phyloP scores from a whole-genome alignment of 2,888 invertebrate species.

The Bursaphelenchus okinawaensis region DNA sequence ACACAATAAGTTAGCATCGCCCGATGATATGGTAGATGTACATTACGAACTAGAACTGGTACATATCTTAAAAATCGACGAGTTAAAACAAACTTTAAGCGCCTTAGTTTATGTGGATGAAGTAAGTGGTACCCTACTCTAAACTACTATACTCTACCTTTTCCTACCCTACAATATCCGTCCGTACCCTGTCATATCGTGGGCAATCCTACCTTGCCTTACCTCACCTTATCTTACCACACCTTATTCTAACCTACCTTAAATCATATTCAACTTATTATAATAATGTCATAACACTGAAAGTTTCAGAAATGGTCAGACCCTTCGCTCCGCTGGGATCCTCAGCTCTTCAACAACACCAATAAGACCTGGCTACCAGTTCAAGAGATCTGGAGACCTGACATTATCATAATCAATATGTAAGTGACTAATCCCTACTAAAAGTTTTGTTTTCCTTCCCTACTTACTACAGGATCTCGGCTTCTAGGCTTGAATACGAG shows the following conservation, averaged over 20 bases:
- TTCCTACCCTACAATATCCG: too few species aligned
- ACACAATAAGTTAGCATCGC: constrained; percentile 49
- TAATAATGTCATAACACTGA: not conserved
- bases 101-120: constrained; percentile 54
- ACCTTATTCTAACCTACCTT: too few species aligned
- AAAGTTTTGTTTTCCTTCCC: too few species aligned
- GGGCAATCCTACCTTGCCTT: too few species aligned
- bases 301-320: constrained; percentile 71
- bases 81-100: constrained; percentile 55
- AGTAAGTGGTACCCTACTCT: constrained; percentile 28
- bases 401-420: constrained; percentile 84
- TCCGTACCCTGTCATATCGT: too few species aligned
- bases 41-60: constrained; percentile 50
- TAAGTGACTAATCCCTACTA: constrained; percentile 64
- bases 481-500: constrained; percentile 53
- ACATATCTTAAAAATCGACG: constrained; percentile 54
- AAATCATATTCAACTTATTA: too few species aligned
- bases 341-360: constrained; percentile 75
- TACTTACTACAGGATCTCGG: constrained; percentile 20
- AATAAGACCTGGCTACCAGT: constrained; percentile 76
- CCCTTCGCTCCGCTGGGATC: constrained; percentile 77
- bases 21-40: constrained; percentile 48
- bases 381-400: constrained; percentile 78
- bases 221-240: too few species aligned
- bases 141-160: too few species aligned